These are phyloP conservation scores for Achatina immaculata DNA, from an alignment of 1,140 invertebrate species.

Conservation along the genomic window DNA sequence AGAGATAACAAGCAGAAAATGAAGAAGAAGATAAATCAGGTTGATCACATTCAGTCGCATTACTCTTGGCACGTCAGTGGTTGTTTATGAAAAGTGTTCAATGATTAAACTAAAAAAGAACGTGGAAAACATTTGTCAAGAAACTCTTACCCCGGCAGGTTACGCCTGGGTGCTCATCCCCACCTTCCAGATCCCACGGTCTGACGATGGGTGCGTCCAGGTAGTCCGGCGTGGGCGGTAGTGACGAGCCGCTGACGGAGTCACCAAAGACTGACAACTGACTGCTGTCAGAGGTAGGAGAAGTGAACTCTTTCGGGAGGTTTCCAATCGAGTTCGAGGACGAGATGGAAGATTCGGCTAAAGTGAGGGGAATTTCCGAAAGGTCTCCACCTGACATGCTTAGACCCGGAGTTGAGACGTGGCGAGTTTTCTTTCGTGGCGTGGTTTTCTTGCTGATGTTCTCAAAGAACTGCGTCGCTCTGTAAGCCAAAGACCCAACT, in stretches of 20 bases:
- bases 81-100: no score
- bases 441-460: constrained; percentile 56
- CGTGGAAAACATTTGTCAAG: no score
- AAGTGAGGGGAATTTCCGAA: constrained; percentile 33
- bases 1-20: no score
- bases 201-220: neutral
- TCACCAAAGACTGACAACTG: neutral
- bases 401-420: neutral
- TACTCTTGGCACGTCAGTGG: no score
- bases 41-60: no score
- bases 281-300: constrained; percentile 36
- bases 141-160: neutral
- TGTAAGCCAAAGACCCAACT: constrained; percentile 58
- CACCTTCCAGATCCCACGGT: neutral
- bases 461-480: constrained; percentile 63
- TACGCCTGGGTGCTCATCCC: neutral
- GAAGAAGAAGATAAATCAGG: no score
- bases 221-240: neutral
- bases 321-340: constrained; percentile 30
- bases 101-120: no score
- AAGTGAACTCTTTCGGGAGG: constrained; percentile 9
- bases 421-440: constrained; percentile 42
- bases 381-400: constrained; percentile 13
- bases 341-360: constrained; percentile 36
- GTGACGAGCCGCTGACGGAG: neutral